phyloP scores from a whole-genome alignment of 2,113 vertebrate genomes.

The Osmerus eperlanus region DNA sequence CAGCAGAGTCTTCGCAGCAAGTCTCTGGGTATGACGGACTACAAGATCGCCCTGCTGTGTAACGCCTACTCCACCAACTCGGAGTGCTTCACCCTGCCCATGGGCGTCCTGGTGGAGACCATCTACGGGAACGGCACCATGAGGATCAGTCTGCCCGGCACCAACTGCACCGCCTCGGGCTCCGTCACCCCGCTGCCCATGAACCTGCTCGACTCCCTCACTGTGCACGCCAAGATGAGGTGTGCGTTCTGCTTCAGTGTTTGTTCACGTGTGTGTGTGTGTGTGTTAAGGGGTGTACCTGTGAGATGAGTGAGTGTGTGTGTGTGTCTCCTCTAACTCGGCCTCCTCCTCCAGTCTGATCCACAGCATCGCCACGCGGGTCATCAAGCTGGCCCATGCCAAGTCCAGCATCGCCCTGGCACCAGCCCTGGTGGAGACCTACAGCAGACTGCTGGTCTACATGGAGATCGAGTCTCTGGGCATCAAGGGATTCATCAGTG shows the following conservation, averaged over 20 bases:
- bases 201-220: conserved; percentile 97
- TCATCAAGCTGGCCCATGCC: conserved; percentile 96
- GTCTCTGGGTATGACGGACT: conserved; percentile 95
- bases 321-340: neutral
- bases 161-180: conserved; percentile 90
- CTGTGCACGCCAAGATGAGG: conserved; percentile 99
- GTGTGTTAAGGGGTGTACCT: no score
- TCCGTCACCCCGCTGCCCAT: conserved; percentile 93
- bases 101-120: conserved; percentile 97
- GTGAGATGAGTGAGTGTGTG: neutral
- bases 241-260: conserved; percentile 37
- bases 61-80: conserved; percentile 99
- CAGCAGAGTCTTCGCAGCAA: conserved; percentile 97
- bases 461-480: conserved; percentile 99
- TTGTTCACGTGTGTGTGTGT: neutral
- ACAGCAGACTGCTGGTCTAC: conserved; percentile 95
- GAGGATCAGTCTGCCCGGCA: conserved; percentile 89
- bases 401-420: conserved; percentile 92
- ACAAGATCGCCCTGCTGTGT: conserved; percentile 96
- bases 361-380: conserved; percentile 96
- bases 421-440: conserved; percentile 95
- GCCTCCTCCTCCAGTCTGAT: conserved; percentile 78
- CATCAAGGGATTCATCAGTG: conserved; percentile 99
- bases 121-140: conserved; percentile 95
- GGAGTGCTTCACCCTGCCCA: conserved; percentile 95